These are phyloP conservation scores for Lumbricus terrestris DNA, from an alignment of 2,888 invertebrate genomes.

Conservation along the genomic window DNA sequence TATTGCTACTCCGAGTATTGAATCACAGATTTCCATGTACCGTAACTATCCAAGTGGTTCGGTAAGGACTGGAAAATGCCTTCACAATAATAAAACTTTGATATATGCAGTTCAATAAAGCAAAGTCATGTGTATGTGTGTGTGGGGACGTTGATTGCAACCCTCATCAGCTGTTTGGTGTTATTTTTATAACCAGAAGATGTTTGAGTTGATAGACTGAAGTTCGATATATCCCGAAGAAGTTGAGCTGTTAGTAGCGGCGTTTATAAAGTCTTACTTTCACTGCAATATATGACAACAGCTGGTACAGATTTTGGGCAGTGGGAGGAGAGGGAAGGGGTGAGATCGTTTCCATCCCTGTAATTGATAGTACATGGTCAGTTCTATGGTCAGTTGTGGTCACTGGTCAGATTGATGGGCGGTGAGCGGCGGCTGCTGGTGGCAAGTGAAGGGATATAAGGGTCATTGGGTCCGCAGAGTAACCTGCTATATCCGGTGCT, in stretches of 20 bases:
- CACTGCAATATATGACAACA: not conserved
- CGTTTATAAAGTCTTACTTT: not conserved
- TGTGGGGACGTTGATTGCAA: too few species aligned
- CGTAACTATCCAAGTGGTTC: too few species aligned
- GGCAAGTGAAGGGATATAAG: not conserved
- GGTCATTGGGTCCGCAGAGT: not conserved
- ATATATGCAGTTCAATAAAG: too few species aligned
- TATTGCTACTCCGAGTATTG: too few species aligned
- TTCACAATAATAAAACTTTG: too few species aligned
- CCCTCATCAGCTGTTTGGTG: too few species aligned
- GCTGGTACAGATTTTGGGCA: slow-evolving; percentile 3
- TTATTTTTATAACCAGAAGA: too few species aligned
- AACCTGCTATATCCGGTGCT: not conserved
- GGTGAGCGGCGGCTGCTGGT: not conserved
- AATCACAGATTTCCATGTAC: too few species aligned
- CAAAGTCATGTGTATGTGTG: too few species aligned
- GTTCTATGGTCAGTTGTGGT: not conserved
- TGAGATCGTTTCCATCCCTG: not conserved
- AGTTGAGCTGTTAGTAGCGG: not conserved
- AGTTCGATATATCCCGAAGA: too few species aligned
- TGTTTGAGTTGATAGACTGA: too few species aligned
- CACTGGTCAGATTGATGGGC: not conserved
- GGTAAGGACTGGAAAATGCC: too few species aligned
- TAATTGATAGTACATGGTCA: not conserved
- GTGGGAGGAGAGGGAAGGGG: not conserved